Percentiles rank a stretch among this genome's conserved stretches.
phyloP scores from a whole-genome alignment of 2,797 vertebrate species.

The Clamator glandarius region DNA sequence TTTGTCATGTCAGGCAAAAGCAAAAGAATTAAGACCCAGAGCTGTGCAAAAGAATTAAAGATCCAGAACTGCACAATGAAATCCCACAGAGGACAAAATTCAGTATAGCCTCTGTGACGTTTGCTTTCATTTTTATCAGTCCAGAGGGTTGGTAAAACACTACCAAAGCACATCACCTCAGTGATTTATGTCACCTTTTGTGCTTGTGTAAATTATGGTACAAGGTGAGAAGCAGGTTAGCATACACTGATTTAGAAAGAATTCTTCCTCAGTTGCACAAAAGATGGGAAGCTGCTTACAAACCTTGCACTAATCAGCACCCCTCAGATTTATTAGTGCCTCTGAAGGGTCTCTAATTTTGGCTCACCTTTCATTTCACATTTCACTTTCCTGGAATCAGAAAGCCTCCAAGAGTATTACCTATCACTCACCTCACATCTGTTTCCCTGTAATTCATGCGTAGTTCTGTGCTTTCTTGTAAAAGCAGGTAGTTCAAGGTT shows the following conservation, averaged over 20 bases:
- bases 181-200: not conserved
- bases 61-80: not conserved
- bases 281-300: not conserved
- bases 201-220: not conserved
- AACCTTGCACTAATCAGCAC: not conserved
- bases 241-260: not conserved
- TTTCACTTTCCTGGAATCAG: slow-evolving; percentile 29
- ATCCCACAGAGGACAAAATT: not conserved
- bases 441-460: not conserved
- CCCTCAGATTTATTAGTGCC: slow-evolving; percentile 21
- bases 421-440: slow-evolving; percentile 10
- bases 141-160: not conserved
- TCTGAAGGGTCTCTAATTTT: slow-evolving; percentile 23
- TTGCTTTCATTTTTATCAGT: not conserved
- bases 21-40: not conserved
- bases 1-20: not conserved
- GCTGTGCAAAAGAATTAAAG: not conserved
- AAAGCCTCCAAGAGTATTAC: slow-evolving; percentile 21
- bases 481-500: slow-evolving; percentile 21
- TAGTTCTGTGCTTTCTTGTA: not conserved
- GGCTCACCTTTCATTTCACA: not conserved
- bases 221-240: not conserved
- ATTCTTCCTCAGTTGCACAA: not conserved
- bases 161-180: not conserved
- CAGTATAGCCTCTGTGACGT: fast-evolving